Percentiles rank a stretch among this genome's conserved stretches.
phyloP scores from a whole-genome alignment of 2,888 invertebrate species.

The Octonoba sinensis region DNA sequence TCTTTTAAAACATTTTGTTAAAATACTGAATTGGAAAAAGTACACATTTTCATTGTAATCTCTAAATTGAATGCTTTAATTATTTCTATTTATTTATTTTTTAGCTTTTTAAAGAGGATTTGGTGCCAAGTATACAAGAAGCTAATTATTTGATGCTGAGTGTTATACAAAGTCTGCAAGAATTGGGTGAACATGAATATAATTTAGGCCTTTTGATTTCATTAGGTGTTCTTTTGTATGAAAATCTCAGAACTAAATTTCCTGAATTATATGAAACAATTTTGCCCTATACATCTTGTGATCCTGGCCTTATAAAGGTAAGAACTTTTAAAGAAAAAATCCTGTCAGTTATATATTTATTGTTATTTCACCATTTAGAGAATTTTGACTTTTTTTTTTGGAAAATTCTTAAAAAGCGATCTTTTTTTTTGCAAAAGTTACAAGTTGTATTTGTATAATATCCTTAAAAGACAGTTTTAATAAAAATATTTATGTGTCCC shows the following conservation, averaged over 20 bases:
- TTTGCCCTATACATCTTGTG: slow-evolving; percentile 86
- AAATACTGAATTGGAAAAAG: no score
- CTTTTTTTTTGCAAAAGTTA: no score
- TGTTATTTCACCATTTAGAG: no score
- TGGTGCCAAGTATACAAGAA: slow-evolving; percentile 77
- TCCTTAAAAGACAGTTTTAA: no score
- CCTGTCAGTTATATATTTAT: not conserved
- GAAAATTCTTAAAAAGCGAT: no score
- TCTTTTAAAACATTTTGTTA: no score
- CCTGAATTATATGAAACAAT: slow-evolving; percentile 79
- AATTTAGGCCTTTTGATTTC: slow-evolving; percentile 85
- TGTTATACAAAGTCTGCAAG: slow-evolving; percentile 83
- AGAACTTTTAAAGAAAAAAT: not conserved
- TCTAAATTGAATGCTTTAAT: not conserved
- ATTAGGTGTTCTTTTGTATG: slow-evolving; percentile 87
- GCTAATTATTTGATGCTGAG: slow-evolving; percentile 83
- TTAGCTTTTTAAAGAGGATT: slow-evolving; percentile 77
- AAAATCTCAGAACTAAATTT: slow-evolving; percentile 83
- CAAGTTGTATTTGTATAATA: not conserved
- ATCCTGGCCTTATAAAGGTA: slow-evolving; percentile 78
- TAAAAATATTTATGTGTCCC: no score
- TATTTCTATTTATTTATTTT: not conserved
- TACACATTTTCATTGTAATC: not conserved
- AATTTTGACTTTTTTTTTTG: no score
- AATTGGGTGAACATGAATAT: slow-evolving; percentile 91